Conservation (phyloP, 2,797 vertebrate genomes). For the Aplochiton taeniatus region DNA sequence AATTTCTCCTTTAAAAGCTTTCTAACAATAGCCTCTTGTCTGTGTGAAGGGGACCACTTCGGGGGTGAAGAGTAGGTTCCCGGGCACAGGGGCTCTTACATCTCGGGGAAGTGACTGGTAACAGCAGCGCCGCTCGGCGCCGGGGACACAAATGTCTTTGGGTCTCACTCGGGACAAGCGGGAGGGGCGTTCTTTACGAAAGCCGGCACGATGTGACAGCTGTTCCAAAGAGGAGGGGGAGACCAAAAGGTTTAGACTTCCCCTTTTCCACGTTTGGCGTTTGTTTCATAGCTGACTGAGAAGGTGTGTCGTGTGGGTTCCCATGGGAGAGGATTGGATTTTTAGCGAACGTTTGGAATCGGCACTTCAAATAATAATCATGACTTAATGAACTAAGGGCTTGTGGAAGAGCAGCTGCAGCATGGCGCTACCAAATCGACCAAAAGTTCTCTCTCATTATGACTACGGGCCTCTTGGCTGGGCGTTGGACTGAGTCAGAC, state of each 20-base stretch:
- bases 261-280: too few relatives aligned
- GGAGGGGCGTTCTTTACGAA: slow-evolving; percentile 1
- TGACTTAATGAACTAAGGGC: not conserved
- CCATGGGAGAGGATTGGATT: too few relatives aligned
- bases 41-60: slow-evolving; percentile 7
- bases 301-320: too few relatives aligned
- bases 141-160: slow-evolving; percentile 5
- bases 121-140: slow-evolving; percentile 1
- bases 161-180: not conserved
- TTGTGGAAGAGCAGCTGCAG: not conserved
- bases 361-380: not conserved
- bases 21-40: slow-evolving; percentile 9
- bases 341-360: too few relatives aligned
- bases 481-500: slow-evolving; percentile 1
- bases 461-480: slow-evolving; percentile 12
- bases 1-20: slow-evolving; percentile 11
- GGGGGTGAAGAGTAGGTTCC: not conserved
- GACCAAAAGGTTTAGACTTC: too few relatives aligned
- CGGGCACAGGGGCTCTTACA: not conserved
- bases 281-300: too few relatives aligned
- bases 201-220: slow-evolving; percentile 7
- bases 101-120: not conserved
- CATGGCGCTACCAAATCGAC: slow-evolving; percentile 4
- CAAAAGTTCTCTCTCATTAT: slow-evolving; percentile 14
- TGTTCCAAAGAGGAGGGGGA: not conserved